Evolutionary conservation across 2,113 vertebrate genomes (phyloP), one percentile per base, ranked within the genome.

Genomic region (Carollia perspicillata): DNA sequence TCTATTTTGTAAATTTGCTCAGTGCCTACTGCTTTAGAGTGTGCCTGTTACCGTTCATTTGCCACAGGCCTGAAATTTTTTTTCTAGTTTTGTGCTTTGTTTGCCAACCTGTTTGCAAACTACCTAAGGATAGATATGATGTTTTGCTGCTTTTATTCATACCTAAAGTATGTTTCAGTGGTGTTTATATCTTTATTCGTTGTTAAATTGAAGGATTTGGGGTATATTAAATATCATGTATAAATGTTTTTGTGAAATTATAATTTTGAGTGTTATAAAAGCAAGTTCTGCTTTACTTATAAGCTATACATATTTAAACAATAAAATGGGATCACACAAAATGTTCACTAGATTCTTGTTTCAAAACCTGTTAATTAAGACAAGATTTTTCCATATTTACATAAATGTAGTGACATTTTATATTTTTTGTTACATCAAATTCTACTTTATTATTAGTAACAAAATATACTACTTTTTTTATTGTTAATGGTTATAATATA

Each of bases 351-450:
- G 65, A 95, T 72, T 44, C 49, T 95, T 96, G 17, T 74, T 93
- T 92, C 8, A 92, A 74, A 94, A 77, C 13, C 47, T 94, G 7
- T 37, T 69, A 42, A 86, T 69, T 77, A 83, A 92, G 65, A 71
- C 40, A 6, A 93, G 5, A 72, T 92, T 90, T 95, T 86, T 84
- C 23, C 37, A 30, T 60, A 66, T 42, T 93, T 88, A 53, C 8
- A 4, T 81, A n/a, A 93, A 17, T 88, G 92, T 88, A 71, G 26
- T 92, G 51, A 55, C 37, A 89, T 83, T 86, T 94, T 94, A 47
- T 90, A 65, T 88, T 96, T 95, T 81, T 96, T 94, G 40, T 89
- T 81, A 71, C 13, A 40, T 84, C 84, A 75, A 81, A 84, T 95
- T 97, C 86, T 92, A 42, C 51, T 93, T 93, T 84, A 35, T 60